phyloP scores from a whole-genome alignment of 2,113 vertebrate genomes.

The Pomatostomus ruficeps region DNA sequence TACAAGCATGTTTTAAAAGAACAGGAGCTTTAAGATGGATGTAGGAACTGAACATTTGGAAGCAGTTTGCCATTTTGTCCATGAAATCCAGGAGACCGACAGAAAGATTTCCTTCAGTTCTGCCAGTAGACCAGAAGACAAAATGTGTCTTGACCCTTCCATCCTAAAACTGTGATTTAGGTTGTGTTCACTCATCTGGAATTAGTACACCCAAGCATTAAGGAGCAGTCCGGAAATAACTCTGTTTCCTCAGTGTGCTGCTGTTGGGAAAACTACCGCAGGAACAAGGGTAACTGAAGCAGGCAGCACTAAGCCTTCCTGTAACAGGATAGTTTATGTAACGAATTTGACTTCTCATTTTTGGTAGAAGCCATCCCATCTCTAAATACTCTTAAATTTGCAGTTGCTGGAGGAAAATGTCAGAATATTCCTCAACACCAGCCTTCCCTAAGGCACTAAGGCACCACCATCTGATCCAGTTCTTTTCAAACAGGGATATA shows the following conservation, averaged over 20 bases:
- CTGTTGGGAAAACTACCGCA: background rate
- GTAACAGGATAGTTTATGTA: background rate
- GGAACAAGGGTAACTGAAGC: background rate
- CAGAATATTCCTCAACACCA: background rate
- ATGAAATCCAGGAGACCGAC: background rate
- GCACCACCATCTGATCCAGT: background rate
- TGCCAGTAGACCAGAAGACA: background rate
- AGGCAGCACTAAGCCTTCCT: background rate
- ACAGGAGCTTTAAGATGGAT: background rate
- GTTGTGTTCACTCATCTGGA: background rate
- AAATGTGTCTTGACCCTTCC: background rate
- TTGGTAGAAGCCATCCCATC: background rate
- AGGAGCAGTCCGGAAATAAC: background rate
- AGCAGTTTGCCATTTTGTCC: background rate
- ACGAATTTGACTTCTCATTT: background rate
- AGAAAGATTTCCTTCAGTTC: background rate
- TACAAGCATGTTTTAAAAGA: background rate
- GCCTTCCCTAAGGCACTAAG: background rate
- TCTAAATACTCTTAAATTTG: background rate
- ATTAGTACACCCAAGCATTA: accelerated
- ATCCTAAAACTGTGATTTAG: background rate
- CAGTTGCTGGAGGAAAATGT: background rate
- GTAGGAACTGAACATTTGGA: background rate
- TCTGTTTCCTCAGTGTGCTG: background rate
- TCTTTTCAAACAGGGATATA: background rate